Base-by-base conservation (phyloP, 1,140 invertebrate genomes). In the Aphidius ervi region DNA sequence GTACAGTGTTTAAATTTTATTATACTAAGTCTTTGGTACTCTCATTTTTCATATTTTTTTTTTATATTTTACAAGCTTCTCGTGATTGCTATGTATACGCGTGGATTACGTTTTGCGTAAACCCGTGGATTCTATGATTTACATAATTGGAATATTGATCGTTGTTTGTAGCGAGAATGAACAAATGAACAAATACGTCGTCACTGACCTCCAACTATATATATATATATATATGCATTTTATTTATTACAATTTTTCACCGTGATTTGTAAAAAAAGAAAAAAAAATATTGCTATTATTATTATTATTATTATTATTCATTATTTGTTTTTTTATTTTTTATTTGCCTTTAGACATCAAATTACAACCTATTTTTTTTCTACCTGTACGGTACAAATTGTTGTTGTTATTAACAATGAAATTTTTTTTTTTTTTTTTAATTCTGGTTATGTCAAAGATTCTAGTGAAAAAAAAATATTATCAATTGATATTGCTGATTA, bases 61-160 rank as follows among this genome's bases (percentile, higher is more conserved):
- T 10, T 55, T 16, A 16, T 16, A 16, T 16, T 16, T n/a, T 41
- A 23, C 6, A 53, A 16, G 4, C n/a, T 53, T 16, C 16, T 16
- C 16, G 16, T 16, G 16, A 41, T 31, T 31, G 47, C 9, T 47
- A 42, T 39, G 23, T 53, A 45, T 52, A 39, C 1, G 52, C 45
- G 9, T 5, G 53, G 42, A 50, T 60, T 43, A 60, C 52, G 45
- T 60, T 39, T 23, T 52, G 41, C 52, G 59, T 60, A 60, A 60
- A 52, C 43, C 42, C 43, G 53, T 60, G 59, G 48, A 60, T 59
- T 59, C 49, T 50, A 60, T 55, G 43, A 60, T 60, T 60, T 60
- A 54, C 59, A 60, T 60, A 60, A 60, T 60, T 55, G 52, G 23
- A 60, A 55, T 60, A 60, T 60, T 52, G 59, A 60, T 60, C 42